Evolutionary conservation across 1,140 invertebrate genomes (phyloP).

Genomic region (Solenopsis invicta): DNA sequence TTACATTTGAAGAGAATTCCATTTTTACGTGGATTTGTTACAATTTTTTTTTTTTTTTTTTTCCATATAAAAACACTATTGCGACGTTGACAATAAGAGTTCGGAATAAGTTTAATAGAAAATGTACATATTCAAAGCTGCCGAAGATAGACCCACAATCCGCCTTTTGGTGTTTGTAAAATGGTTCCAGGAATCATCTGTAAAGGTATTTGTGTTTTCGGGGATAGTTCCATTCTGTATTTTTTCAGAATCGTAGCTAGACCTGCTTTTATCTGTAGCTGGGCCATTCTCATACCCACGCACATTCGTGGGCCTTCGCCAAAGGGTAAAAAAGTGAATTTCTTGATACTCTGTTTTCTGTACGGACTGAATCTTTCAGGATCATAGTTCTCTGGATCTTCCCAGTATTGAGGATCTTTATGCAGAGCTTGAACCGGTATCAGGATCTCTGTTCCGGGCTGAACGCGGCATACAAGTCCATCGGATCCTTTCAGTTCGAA

Average conservation of each 20-base stretch:
- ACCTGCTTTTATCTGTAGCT: slow-evolving; percentile 65
- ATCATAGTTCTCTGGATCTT: slow-evolving; percentile 89
- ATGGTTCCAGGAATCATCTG: not conserved
- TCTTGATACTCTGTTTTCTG: slow-evolving; percentile 67
- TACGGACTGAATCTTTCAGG: slow-evolving; percentile 89
- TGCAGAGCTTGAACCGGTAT: slow-evolving; percentile 82
- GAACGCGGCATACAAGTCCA: slow-evolving; percentile 61
- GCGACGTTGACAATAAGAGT: too few species aligned
- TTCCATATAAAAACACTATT: too few species aligned
- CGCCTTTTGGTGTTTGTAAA: too few species aligned
- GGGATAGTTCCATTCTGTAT: slow-evolving; percentile 46
- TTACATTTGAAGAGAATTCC: too few species aligned
- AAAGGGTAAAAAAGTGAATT: slow-evolving; percentile 87
- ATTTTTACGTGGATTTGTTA: too few species aligned
- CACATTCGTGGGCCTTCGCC: slow-evolving; percentile 89
- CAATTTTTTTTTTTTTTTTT: too few species aligned
- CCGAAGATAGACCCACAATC: too few species aligned
- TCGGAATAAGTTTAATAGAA: too few species aligned
- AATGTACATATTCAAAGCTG: too few species aligned
- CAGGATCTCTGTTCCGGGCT: slow-evolving; percentile 77
- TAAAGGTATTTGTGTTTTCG: not conserved
- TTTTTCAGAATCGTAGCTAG: not conserved
- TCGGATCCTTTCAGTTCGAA: slow-evolving; percentile 72
- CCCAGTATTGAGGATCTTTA: slow-evolving; percentile 86
- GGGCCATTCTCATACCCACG: slow-evolving; percentile 84